Conservation (phyloP, 2,888 invertebrate species). For the Morpho deidamia region DNA sequence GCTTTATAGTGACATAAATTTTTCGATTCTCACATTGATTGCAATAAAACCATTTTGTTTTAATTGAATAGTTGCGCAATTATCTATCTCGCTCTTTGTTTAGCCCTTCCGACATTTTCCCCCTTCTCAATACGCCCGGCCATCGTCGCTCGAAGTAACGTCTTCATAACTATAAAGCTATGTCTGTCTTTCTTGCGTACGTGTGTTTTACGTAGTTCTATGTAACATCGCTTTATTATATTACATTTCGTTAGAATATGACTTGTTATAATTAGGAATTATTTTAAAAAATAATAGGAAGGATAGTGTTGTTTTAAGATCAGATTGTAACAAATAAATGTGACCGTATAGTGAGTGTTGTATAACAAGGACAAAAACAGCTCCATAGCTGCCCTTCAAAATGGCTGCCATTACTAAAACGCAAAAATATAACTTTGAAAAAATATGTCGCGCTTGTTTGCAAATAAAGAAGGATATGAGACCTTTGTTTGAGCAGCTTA, state of each 20-base stretch:
- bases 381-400: conserved; percentile 56
- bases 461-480: conserved; percentile 82
- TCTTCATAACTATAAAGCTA: conserved; percentile 26
- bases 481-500: conserved; percentile 80
- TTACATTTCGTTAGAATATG: no score
- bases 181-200: conserved; percentile 32
- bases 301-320: no score
- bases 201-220: conserved; percentile 10
- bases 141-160: conserved; percentile 12
- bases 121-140: conserved; percentile 18
- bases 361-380: conserved; percentile 60
- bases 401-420: conserved; percentile 63
- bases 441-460: conserved; percentile 81
- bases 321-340: background rate
- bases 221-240: background rate
- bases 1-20: no score
- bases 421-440: conserved; percentile 68
- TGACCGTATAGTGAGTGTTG: conserved; percentile 3
- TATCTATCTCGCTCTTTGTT: conserved; percentile 19
- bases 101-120: conserved; percentile 10
- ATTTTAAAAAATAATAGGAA: no score
- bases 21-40: no score
- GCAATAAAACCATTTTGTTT: no score
- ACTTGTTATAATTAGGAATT: no score
- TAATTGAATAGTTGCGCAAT: conserved; percentile 1